A percentile compares a stretch with the other conserved stretches of the same genome.
These are phyloP conservation scores for Cepaea hortensis DNA, from an alignment of 2,888 invertebrate species.

Conservation along the genomic window DNA sequence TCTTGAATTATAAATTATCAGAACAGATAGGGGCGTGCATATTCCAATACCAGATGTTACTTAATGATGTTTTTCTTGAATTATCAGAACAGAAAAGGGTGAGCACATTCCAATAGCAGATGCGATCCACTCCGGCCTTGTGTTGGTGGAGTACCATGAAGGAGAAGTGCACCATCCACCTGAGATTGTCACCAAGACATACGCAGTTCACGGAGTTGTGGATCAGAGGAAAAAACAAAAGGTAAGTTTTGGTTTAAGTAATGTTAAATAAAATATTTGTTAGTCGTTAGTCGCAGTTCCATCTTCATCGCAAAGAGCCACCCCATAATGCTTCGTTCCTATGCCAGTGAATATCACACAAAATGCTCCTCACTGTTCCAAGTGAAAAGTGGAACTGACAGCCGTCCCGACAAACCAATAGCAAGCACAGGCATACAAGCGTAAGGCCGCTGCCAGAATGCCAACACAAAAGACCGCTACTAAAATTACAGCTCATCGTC, in stretches of 20 bases:
- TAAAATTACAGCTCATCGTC: no score
- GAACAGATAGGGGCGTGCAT: conserved; percentile 60
- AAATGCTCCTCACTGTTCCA: no score
- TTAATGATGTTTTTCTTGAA: neutral
- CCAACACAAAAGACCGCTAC: no score
- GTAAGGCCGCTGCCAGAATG: no score
- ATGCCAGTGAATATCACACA: no score
- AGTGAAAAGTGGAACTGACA: no score
- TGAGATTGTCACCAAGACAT: conserved; percentile 69
- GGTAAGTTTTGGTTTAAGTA: conserved; percentile 46
- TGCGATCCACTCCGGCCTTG: conserved; percentile 68
- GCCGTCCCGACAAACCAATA: no score
- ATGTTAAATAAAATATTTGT: neutral
- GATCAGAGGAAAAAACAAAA: conserved; percentile 65
- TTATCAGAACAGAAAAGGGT: conserved; percentile 57
- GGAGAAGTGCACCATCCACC: conserved; percentile 52
- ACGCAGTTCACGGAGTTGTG: conserved; percentile 73
- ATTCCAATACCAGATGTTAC: conserved; percentile 64
- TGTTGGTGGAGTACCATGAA: conserved; percentile 67
- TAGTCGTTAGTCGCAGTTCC: no score
- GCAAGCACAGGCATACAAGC: no score
- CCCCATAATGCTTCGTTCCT: no score
- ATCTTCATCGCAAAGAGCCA: no score
- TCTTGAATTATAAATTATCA: conserved; percentile 13
- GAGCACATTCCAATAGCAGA: conserved; percentile 65